Evolutionary conservation across 1,140 invertebrate genomes (phyloP).

Genomic region (Lepidurus arcticus): DNA sequence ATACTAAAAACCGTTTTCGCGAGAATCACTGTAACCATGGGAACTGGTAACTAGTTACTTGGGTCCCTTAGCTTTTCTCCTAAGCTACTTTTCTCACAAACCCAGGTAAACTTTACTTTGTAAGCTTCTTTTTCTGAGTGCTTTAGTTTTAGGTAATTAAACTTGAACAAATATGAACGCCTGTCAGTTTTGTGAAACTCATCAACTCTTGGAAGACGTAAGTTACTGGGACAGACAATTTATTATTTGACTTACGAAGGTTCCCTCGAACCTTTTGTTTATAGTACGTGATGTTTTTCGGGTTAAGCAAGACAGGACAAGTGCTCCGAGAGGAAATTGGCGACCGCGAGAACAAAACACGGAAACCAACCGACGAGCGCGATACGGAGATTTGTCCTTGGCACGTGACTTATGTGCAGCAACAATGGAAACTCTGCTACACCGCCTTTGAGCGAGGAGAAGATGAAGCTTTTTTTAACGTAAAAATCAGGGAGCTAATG

Average conservation of each 20-base stretch:
- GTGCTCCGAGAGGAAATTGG: neutral
- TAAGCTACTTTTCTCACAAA: neutral
- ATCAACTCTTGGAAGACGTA: slow-evolving; percentile 4
- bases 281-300: neutral
- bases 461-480: neutral
- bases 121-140: neutral
- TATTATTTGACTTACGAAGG: too few relatives aligned
- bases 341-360: slow-evolving; percentile 17
- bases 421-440: neutral
- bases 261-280: too few relatives aligned
- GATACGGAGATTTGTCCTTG: neutral
- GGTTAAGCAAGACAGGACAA: neutral
- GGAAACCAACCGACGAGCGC: neutral
- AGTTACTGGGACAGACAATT: neutral
- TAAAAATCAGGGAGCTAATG: neutral
- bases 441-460: neutral
- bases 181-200: neutral
- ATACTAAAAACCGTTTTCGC: neutral
- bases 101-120: neutral
- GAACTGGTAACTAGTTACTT: neutral
- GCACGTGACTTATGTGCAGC: neutral
- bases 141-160: too few relatives aligned
- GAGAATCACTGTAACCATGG: slow-evolving; percentile 14
- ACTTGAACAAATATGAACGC: neutral
- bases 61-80: neutral